These are phyloP conservation scores for Tribolium castaneum DNA, from an alignment of 1,140 invertebrate genomes.

Conservation along the genomic window DNA sequence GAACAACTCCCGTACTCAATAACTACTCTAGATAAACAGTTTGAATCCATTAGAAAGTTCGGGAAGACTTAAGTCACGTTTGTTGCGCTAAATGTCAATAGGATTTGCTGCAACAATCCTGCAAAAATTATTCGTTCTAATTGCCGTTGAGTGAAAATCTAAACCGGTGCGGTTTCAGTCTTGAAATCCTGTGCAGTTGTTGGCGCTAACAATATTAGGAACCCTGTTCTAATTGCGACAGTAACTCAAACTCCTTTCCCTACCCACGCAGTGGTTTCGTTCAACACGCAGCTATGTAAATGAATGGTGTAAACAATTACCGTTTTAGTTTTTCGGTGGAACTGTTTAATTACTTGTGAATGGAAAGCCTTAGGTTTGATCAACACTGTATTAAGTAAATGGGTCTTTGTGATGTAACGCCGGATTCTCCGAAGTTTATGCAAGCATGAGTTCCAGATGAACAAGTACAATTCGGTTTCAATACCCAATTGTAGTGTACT, in stretches of 20 bases:
- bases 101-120: too few relatives aligned
- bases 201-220: background rate
- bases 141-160: background rate
- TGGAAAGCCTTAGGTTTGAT: background rate
- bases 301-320: background rate
- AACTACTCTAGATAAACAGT: too few relatives aligned
- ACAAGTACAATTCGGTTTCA: slow-evolving; percentile 12
- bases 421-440: slow-evolving; percentile 22
- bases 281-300: background rate
- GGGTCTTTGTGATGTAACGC: slow-evolving; percentile 2
- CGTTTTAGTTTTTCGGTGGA: background rate
- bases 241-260: slow-evolving; percentile 19
- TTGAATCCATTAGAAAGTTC: too few relatives aligned
- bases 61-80: too few relatives aligned
- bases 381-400: background rate
- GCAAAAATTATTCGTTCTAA: too few relatives aligned
- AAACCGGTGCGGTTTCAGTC: background rate
- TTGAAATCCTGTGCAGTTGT: background rate
- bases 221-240: slow-evolving; percentile 6
- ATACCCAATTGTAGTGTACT: slow-evolving; percentile 14
- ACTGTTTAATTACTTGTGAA: background rate
- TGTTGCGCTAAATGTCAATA: too few relatives aligned
- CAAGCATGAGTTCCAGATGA: slow-evolving; percentile 22
- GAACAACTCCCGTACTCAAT: too few relatives aligned
- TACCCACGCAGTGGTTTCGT: slow-evolving; percentile 2